phyloP scores from a whole-genome alignment of 2,113 vertebrate species.

The Nibea albiflora region DNA sequence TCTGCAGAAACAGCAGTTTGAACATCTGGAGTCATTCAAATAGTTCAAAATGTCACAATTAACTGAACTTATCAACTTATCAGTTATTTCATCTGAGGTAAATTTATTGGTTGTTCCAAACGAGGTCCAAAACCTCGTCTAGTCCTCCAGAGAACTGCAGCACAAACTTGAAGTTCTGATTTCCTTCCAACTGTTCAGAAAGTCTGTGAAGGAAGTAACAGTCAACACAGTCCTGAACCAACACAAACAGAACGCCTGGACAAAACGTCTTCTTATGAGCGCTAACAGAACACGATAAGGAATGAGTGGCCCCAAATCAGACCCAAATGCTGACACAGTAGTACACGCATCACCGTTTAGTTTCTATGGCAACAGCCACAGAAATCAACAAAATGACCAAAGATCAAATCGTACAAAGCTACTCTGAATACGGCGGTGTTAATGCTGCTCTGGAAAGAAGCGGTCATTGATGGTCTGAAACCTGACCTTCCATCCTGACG shows the following conservation, averaged over 20 bases:
- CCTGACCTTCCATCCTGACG: background rate
- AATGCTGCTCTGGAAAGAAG: background rate
- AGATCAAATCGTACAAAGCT: background rate
- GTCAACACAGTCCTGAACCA: background rate
- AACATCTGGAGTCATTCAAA: background rate
- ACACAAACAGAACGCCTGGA: background rate
- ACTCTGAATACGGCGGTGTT: background rate
- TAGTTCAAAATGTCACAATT: too few relatives aligned
- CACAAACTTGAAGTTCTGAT: background rate
- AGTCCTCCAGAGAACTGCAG: background rate
- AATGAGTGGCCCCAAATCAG: background rate
- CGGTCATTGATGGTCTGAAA: background rate
- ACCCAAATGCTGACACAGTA: background rate
- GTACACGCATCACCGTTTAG: background rate
- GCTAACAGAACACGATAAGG: background rate
- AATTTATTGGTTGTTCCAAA: background rate
- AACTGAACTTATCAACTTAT: background rate
- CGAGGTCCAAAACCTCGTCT: background rate
- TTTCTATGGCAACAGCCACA: background rate
- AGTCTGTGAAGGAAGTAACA: background rate
- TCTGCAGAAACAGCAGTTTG: background rate
- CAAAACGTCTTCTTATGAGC: background rate
- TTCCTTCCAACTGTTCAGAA: background rate
- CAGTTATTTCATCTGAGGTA: background rate
- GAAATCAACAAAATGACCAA: background rate